These are phyloP conservation scores for Onchidella celtica DNA, from an alignment of 2,888 invertebrate genomes.

Conservation along the genomic window DNA sequence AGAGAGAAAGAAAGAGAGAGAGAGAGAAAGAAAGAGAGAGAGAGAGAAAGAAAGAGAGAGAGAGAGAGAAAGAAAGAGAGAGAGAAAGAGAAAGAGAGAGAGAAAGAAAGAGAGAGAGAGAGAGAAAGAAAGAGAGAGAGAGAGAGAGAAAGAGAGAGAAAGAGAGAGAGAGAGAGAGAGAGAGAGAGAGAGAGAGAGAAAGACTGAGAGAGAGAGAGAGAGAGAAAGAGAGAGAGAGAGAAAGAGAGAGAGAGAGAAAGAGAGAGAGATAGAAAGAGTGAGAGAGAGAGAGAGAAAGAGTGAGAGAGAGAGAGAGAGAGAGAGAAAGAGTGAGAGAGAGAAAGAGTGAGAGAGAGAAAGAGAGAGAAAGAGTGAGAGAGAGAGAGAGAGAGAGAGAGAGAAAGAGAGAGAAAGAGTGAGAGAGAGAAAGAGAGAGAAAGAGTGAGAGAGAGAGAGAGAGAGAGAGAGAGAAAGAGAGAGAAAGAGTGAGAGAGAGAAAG, in stretches of 20 bases:
- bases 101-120: slow-evolving; percentile 11
- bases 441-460: background rate
- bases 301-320: no score
- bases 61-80: slow-evolving; percentile 2
- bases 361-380: no score
- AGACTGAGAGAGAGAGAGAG: no score
- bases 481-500: no score
- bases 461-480: background rate
- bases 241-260: no score
- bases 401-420: background rate
- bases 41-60: background rate
- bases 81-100: background rate
- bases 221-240: background rate
- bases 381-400: background rate
- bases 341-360: no score
- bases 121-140: background rate
- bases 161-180: background rate
- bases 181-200: no score
- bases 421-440: no score
- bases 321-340: no score
- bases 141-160: no score
- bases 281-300: no score
- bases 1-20: background rate
- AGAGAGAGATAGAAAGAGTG: no score
- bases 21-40: background rate